Evolutionary conservation across 2,113 vertebrate genomes (phyloP), one percentile per base, ranked within the genome.

Genomic region (Speoplatyrhinus poulsoni): DNA sequence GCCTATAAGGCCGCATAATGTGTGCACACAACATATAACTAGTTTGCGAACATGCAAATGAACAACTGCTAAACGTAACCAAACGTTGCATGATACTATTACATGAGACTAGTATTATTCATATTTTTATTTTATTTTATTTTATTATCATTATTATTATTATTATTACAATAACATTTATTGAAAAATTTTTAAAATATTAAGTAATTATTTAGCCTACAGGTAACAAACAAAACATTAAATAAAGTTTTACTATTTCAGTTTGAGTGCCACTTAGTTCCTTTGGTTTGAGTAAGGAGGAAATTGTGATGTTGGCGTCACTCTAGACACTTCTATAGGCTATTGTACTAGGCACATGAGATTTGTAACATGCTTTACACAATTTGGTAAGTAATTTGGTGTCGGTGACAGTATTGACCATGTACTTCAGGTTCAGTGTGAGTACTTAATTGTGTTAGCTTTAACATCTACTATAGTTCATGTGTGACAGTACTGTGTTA

Each of bases 311-410:
- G 78, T 75, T 81, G 81, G 81, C 75, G 69, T 77, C 72, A 67
- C 79, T 81, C 84, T 72, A 76, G 85, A 82, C 82, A 82, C 76
- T 72, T 69, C 82, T 85, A 82, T 75, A 55, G 62, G 74, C 76
- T 73, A 80, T 82, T 83, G 82, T 79, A 79, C 82, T 73, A 77
- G 84, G 77, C 85, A 78, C 62, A 70, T 54, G 84, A 85, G 85
- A 84, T 26, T 26, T 86, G 82, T 70, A 69, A 50, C 82, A 68
- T 41, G 72, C 79, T 85, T 82, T 73, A 26, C 26, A 26, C 1
- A 26, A 26, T 26, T 3, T 26, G 26, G 26, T 26, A 26, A 26
- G 26, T 26, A 2, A 26, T 26, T 26, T 26, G 26, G 33, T 71
- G 73, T 55, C 62, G 74, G 72, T 72, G 73, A 76, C 73, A 73